Conservation (phyloP, 2,113 vertebrate genomes). For the Atherinomorus stipes region DNA sequence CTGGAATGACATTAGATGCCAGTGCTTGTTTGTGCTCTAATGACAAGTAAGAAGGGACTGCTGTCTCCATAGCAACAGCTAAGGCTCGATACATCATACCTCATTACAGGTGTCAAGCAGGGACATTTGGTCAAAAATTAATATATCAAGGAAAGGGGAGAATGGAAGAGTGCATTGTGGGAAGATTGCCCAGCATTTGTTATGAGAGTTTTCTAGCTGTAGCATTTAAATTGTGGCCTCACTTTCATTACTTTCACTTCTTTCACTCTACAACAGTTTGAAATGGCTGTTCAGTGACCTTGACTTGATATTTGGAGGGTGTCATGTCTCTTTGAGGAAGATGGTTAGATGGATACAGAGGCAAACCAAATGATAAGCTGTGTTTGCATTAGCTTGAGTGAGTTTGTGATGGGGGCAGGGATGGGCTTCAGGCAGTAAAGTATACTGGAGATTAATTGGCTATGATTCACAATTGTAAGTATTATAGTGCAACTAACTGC, state of each 20-base stretch:
- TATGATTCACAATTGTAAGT: conserved; percentile 61
- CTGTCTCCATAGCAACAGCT: conserved; percentile 90
- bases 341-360: conserved; percentile 36
- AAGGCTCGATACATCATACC: conserved; percentile 89
- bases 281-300: conserved; percentile 78
- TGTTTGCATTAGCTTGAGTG: conserved; percentile 35
- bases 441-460: conserved; percentile 58
- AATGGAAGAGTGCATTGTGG: conserved; percentile 58
- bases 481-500: conserved; percentile 34
- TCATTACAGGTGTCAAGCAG: conserved; percentile 88
- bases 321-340: conserved; percentile 44
- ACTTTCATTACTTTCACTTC: conserved; percentile 74
- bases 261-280: conserved; percentile 71
- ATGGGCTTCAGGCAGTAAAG: conserved; percentile 37
- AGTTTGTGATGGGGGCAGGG: conserved; percentile 37
- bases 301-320: conserved; percentile 69
- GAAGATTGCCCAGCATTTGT: conserved; percentile 74
- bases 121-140: conserved; percentile 86
- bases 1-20: conserved; percentile 89
- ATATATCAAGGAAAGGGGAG: conserved; percentile 79
- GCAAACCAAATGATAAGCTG: conserved; percentile 26
- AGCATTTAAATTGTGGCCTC: conserved; percentile 77
- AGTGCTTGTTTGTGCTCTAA: conserved; percentile 87
- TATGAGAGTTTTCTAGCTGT: conserved; percentile 76
- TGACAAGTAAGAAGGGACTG: conserved; percentile 90